Base-by-base conservation (phyloP, 1,140 invertebrate genomes). In the Nasonia vitripennis region DNA sequence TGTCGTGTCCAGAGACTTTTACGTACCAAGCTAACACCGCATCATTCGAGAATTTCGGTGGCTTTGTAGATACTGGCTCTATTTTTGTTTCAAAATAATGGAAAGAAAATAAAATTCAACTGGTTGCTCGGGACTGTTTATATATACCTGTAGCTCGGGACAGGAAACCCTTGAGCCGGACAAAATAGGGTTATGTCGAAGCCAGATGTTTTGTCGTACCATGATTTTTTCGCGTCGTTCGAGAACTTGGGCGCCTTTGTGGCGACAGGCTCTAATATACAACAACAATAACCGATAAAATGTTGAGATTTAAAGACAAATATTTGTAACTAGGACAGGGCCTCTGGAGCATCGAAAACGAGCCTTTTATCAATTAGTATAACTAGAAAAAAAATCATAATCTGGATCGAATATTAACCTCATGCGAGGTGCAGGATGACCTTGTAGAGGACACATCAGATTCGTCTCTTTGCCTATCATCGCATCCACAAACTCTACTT, bases 241-340 rank as follows among this genome's bases (percentile, higher is more conserved):
- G 96, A 96, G 91, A 97, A 95, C 92, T 96, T 96, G 45, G 97
- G 97, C 71, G 95, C 94, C 84, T 96, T 96, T 88, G 95, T 95
- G 91, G 95, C 95, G 87, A 97, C 94, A 34, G 96, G 96, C 89
- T 97, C 97, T 97, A 93, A 85, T 92, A 91, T 20, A 17, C 17
- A n/a, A 62, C 5, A 62, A 62, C 4, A 87, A 45, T 51, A 75
- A 34, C 11, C 14, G 31, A 45, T 55, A 62, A 78, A 82, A 74
- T 14, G 4, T 81, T 71, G 55, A 37, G 27, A 74, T 48, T 68
- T 70, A 82, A 45, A 51, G 55, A 51, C 45, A 2, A 55, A 67
- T 20, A 77, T 41, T 37, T 77, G 48, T 77, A 9, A 51, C 84
- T 27, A 75, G 87, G 87, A 87, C 81, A 86, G 81, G 77, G 85